phyloP scores from a whole-genome alignment of 2,888 invertebrate genomes.

The Incurvaria masculella region DNA sequence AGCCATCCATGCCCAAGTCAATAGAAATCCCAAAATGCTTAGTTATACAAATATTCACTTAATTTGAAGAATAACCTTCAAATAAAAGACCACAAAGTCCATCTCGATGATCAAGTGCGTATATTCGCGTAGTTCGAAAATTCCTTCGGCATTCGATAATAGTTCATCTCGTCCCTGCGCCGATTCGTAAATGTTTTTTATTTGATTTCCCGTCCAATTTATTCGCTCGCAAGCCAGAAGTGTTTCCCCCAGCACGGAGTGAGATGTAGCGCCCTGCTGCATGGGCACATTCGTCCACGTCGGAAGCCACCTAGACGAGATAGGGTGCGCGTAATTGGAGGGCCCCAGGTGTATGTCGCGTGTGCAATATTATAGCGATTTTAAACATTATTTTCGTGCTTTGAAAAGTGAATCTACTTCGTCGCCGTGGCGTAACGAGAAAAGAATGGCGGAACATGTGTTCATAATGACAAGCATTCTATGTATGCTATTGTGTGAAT shows the following conservation, averaged over 20 bases:
- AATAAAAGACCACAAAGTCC: not conserved
- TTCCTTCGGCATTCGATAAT: not conserved
- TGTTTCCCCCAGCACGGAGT: conserved; percentile 15
- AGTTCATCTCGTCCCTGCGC: conserved; percentile 20
- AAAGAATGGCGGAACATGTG: conserved; percentile 1
- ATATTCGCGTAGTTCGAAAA: not conserved
- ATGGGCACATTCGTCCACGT: not conserved
- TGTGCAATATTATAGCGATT: conserved; percentile 19
- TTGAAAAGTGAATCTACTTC: not conserved
- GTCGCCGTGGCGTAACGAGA: not conserved
- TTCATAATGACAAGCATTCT: not conserved
- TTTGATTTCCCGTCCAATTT: conserved; percentile 52
- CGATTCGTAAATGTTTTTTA: conserved; percentile 41
- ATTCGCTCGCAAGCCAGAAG: conserved; percentile 33
- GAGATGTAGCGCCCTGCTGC: not conserved
- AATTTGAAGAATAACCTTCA: not conserved
- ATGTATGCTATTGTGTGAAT: not conserved
- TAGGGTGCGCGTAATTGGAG: conserved; percentile 7
- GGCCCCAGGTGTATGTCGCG: conserved; percentile 34
- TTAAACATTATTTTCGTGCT: not conserved
- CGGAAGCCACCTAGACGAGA: not conserved
- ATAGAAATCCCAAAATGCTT: not conserved
- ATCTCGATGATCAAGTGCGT: not conserved
- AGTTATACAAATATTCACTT: not conserved
- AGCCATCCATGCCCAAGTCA: too few relatives aligned